Base-by-base conservation (phyloP, 2,888 invertebrate genomes). In the Teleiodes luculella region DNA sequence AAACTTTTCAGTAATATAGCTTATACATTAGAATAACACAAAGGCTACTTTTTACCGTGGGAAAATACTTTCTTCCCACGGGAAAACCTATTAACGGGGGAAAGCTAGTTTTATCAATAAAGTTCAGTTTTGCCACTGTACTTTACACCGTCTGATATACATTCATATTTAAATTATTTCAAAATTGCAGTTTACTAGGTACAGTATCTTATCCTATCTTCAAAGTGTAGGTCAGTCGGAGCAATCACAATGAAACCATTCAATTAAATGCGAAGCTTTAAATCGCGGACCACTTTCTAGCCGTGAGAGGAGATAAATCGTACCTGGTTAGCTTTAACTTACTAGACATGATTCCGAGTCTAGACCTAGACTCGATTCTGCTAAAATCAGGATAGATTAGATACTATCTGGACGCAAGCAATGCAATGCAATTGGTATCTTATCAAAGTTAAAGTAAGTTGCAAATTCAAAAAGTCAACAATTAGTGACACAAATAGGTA, bases 271-370 rank as follows among this genome's bases (percentile, higher is more conserved):
- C 28, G 49, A 49, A 24, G 49, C 20, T 20, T 49, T 49, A 49
- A 49, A 49, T 37, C 20, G 49, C 28, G 49, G 18, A 37, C 53
- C 35, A 54, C 54, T 54, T 54, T 54, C 54, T 54, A 50, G 45
- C 35, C 49, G n/a, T 13, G 36, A 54, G 54, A 37, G 36, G 30
- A 46, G 48, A 48, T 56, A 52, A 53, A 57, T 56, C 36, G 36
- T 39, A 43, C 16, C 39, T 28, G 50, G 53, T 55, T 54, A 48
- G 50, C 53, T 43, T 57, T 36, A 54, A 52, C 53, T 49, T 35
- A 54, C 45, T 35, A 56, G 57, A 55, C 56, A 47, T 60, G 58
- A 58, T 56, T 53, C 31, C 50, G 41, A 47, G 48, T 13, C 43
- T 14, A 43, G 43, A 43, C 39, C 18, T 24, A n/a, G 5, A 24